A percentile compares a stretch with the other conserved stretches of the same genome.
phyloP scores from a whole-genome alignment of 2,113 vertebrate genomes.

The Saccopteryx leptura region DNA sequence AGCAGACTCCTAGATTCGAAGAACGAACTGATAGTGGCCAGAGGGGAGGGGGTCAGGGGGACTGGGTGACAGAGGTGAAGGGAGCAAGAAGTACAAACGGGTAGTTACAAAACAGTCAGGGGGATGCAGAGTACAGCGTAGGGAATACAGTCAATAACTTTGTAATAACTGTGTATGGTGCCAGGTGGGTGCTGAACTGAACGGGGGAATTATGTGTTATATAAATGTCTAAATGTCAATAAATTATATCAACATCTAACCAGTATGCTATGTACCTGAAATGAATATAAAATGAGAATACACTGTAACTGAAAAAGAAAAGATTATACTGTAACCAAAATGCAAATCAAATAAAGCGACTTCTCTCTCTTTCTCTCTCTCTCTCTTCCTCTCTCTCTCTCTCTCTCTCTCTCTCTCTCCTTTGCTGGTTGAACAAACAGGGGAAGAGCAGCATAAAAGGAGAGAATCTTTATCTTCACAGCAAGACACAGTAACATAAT shows the following conservation, averaged over 20 bases:
- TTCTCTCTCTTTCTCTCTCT: background rate
- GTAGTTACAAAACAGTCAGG: background rate
- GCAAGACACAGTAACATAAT: constrained; percentile 36
- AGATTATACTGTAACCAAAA: background rate
- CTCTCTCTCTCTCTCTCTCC: background rate
- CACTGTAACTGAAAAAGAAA: background rate
- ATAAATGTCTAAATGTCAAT: background rate
- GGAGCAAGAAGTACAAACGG: background rate
- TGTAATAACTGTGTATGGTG: background rate
- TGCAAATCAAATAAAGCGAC: constrained; percentile 9
- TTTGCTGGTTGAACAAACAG: constrained; percentile 13
- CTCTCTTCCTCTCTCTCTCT: too few species aligned
- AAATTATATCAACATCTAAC: background rate
- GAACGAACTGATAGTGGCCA: background rate
- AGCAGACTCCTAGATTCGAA: background rate
- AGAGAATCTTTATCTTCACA: constrained; percentile 61
- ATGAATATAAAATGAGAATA: background rate
- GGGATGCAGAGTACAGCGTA: background rate
- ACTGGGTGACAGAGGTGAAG: background rate
- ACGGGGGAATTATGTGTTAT: too few species aligned
- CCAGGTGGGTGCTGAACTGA: background rate
- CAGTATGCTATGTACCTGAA: background rate
- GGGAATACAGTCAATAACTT: background rate
- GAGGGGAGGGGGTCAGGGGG: background rate
- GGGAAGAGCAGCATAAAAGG: constrained; percentile 30